phyloP scores from a whole-genome alignment of 2,113 vertebrate species.

The Petromus typicus region DNA sequence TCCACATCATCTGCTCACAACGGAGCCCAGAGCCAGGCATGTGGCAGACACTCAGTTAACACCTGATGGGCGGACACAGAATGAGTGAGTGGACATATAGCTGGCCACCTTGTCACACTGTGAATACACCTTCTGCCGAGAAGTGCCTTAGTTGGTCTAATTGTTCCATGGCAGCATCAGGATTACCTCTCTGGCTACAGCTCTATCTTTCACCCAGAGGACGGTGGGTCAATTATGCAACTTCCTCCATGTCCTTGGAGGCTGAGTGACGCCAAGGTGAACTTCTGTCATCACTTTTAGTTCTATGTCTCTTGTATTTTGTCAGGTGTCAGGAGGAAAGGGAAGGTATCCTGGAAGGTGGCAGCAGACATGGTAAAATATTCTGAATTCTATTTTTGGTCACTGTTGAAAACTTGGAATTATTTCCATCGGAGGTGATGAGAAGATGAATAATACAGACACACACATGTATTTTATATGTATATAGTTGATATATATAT shows the following conservation, averaged over 20 bases:
- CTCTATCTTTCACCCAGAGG: neutral
- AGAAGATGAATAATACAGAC: neutral
- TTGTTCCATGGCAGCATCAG: neutral
- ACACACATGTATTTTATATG: neutral
- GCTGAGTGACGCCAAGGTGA: too few relatives aligned
- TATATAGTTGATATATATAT: accelerated
- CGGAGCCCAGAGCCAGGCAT: too few relatives aligned
- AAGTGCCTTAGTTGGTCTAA: neutral
- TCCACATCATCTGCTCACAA: neutral
- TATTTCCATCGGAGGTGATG: neutral
- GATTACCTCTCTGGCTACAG: neutral
- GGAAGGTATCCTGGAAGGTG: neutral
- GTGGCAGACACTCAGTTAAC: neutral
- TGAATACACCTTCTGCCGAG: neutral
- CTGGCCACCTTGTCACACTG: accelerated
- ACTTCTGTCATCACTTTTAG: neutral
- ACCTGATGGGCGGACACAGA: neutral
- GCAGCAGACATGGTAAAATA: neutral
- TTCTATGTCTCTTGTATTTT: neutral
- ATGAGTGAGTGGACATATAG: too few relatives aligned
- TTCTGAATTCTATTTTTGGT: neutral
- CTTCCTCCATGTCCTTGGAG: neutral
- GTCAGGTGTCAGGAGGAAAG: neutral
- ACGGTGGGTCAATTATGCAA: neutral
- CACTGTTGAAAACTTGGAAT: neutral